Conservation (phyloP, 1,140 invertebrate genomes). For the Orius insidiosus region DNA sequence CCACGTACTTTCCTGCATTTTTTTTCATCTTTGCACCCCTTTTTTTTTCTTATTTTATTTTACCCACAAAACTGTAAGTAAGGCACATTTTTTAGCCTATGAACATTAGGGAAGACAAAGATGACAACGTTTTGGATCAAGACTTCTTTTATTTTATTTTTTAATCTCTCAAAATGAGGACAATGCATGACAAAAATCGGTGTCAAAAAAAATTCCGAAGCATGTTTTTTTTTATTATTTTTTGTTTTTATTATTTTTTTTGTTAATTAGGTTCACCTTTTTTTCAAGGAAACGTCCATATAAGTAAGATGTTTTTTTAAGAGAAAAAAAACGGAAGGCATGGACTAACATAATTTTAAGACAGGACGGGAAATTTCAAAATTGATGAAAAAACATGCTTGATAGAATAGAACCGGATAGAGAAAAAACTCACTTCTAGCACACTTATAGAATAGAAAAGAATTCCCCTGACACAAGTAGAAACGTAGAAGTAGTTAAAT, state of each 20-base stretch:
- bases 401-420: no score
- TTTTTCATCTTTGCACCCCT: no score
- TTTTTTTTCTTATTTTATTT: background rate
- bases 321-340: constrained; percentile 6
- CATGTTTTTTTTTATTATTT: background rate
- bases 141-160: no score
- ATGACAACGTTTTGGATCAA: background rate
- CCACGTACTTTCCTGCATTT: no score
- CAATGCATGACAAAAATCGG: constrained; percentile 4
- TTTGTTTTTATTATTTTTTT: constrained; percentile 4
- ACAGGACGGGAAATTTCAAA: no score
- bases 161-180: no score
- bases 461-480: no score
- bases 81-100: background rate
- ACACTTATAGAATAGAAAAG: no score
- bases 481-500: no score
- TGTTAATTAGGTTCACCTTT: constrained; percentile 8
- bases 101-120: background rate
- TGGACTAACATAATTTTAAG: no score
- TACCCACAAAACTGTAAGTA: background rate
- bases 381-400: no score
- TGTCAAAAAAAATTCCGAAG: constrained; percentile 7
- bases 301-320: constrained; percentile 7
- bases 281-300: constrained; percentile 9
- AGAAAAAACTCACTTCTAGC: no score